Evolutionary conservation across 1,140 invertebrate species (phyloP).

Genomic region (Neotoxoptera formosana): DNA sequence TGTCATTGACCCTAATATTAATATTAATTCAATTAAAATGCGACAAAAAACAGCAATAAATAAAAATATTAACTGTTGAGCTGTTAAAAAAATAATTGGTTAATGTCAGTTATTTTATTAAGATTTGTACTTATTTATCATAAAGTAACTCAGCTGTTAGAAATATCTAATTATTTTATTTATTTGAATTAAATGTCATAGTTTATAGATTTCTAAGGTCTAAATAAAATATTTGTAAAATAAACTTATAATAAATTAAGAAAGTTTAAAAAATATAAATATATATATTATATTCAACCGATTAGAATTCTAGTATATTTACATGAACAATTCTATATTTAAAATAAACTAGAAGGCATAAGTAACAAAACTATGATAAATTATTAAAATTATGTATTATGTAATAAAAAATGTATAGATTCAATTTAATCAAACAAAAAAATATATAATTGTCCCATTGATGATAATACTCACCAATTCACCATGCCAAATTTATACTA

Average conservation of each 20-base stretch:
- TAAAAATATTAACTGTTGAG: neutral
- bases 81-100: neutral
- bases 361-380: neutral
- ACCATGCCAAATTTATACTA: neutral
- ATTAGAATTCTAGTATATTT: neutral
- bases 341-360: neutral
- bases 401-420: neutral
- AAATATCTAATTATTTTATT: neutral
- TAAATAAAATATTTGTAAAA: neutral
- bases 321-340: neutral
- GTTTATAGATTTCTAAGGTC: neutral
- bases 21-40: slow-evolving; percentile 52
- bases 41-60: slow-evolving; percentile 60
- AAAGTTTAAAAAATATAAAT: too few species aligned
- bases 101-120: slow-evolving; percentile 12
- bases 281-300: neutral
- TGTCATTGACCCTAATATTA: slow-evolving; percentile 66
- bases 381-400: neutral
- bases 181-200: neutral
- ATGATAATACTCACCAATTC: slow-evolving; percentile 6
- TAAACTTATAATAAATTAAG: neutral
- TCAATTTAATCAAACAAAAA: neutral
- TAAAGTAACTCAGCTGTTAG: neutral
- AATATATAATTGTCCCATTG: neutral
- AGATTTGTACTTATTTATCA: neutral